Conservation (phyloP, 1,140 invertebrate genomes). For the Hylyphantes graminicola region DNA sequence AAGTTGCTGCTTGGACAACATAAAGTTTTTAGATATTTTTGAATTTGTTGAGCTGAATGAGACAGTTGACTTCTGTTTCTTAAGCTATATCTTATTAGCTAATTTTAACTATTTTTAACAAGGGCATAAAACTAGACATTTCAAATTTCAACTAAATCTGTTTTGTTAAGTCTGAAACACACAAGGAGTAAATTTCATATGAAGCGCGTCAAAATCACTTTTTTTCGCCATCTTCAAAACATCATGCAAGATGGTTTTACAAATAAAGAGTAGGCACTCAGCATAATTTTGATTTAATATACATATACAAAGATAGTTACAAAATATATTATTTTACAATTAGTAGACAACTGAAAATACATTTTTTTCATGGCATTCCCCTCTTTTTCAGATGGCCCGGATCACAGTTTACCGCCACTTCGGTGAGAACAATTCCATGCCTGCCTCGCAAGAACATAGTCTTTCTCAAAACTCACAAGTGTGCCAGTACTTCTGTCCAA, state of each 20-base stretch:
- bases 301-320: constrained; percentile 31
- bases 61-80: too few species aligned
- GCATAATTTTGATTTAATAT: constrained; percentile 18
- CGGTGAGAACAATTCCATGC: constrained; percentile 42
- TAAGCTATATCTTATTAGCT: too few species aligned
- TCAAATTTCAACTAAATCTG: too few species aligned
- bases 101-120: too few species aligned
- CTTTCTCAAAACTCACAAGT: constrained; percentile 62
- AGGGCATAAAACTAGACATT: too few species aligned
- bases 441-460: constrained; percentile 57
- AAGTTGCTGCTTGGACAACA: too few species aligned
- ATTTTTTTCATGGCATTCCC: not conserved
- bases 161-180: too few species aligned
- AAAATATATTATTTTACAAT: constrained; percentile 28
- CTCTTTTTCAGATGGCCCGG: constrained; percentile 45
- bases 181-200: too few species aligned
- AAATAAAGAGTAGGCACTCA: not conserved
- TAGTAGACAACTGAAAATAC: not conserved
- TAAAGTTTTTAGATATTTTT: too few species aligned
- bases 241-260: not conserved
- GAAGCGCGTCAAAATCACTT: not conserved
- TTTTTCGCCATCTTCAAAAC: not conserved
- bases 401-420: not conserved
- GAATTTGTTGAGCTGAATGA: too few species aligned
- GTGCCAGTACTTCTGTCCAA: constrained; percentile 61